phyloP scores from a whole-genome alignment of 2,888 invertebrate genomes.

The Frankliniella fusca region DNA sequence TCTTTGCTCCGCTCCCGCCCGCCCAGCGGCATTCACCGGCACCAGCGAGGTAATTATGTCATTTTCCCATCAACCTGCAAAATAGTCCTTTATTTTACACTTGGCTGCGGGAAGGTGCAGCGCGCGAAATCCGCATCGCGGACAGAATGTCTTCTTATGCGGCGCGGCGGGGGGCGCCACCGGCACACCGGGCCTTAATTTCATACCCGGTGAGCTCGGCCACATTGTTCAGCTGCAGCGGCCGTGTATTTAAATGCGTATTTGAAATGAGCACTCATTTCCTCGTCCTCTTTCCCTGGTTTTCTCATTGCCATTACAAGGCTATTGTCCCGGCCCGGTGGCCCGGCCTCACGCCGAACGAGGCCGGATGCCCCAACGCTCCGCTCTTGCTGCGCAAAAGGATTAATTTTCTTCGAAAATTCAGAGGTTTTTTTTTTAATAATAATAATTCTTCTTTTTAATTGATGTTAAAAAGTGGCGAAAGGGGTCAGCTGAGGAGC shows the following conservation, averaged over 20 bases:
- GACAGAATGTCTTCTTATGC: slow-evolving; percentile 1
- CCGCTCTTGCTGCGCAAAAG: too few relatives aligned
- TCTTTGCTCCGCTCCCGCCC: too few relatives aligned
- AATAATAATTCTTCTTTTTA: too few relatives aligned
- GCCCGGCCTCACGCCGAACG: background rate
- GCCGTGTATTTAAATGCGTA: slow-evolving; percentile 24
- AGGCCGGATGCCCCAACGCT: background rate
- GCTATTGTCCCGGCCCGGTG: background rate
- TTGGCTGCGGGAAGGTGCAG: background rate
- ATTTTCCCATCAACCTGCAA: slow-evolving; percentile 18
- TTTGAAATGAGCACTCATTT: slow-evolving; percentile 21
- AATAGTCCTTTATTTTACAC: slow-evolving; percentile 25
- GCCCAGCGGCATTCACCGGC: too few relatives aligned
- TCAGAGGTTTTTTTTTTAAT: too few relatives aligned
- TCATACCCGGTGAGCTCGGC: background rate
- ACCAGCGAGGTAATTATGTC: slow-evolving; percentile 3
- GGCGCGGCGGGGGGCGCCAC: background rate
- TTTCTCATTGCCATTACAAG: background rate
- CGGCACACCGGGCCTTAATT: background rate
- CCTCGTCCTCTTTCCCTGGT: slow-evolving; percentile 7
- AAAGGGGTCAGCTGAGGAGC: too few relatives aligned
- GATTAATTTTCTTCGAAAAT: too few relatives aligned
- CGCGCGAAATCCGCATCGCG: background rate
- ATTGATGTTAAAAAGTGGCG: too few relatives aligned
- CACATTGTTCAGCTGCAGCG: background rate